Base-by-base conservation (phyloP, 1,140 invertebrate species). In the Drosophila mojavensis region DNA sequence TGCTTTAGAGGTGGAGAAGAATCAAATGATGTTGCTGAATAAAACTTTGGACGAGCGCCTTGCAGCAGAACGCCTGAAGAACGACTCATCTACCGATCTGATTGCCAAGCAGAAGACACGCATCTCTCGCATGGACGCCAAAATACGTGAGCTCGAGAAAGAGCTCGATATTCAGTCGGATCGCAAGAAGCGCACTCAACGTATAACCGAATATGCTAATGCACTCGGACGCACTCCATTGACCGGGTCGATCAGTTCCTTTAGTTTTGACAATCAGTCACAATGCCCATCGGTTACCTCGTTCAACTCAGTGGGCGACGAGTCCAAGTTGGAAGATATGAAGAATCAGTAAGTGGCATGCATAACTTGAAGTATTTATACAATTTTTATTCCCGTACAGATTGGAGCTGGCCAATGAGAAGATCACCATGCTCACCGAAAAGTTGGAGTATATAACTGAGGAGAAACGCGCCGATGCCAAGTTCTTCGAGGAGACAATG, bases 1-100 rank as follows among this genome's bases (percentile, higher is more conserved):
- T 61, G 92, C 93, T 6, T 83, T 94, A 2, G 94, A 95, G 89
- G 93, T 93, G 33, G 94, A 95, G 76, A 93, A 93, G 51, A 81
- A 93, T 61, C 88, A 93, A 47, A 75, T 95, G 6, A 74, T 95
- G 69, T 93, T 94, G 43, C 76, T 95, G 3, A 92, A 93, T 9
- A 91, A 93, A n/a, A 82, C 92, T 0, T 78, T 93, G 0, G 93
- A 93, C 73, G 92, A 93, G 39, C 92, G 94, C 24, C 65, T 95
- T 20, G 93, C 94, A 17, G 78, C 93, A n/a, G 94, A 94, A 79
- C 91, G 93, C 72, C 77, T 79, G 3, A 91, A 81, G 60, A 68
- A 69, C 11, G 82, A 90, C 7, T 10, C 53, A 5, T 13, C 79
- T 2, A 30, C 51, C 4, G 91, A 92, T 9, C 77, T 78, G 26